Percentiles rank a stretch among this genome's conserved stretches.
These are phyloP conservation scores for Baronia brevicornis DNA, from an alignment of 2,888 invertebrate genomes.

Conservation along the genomic window DNA sequence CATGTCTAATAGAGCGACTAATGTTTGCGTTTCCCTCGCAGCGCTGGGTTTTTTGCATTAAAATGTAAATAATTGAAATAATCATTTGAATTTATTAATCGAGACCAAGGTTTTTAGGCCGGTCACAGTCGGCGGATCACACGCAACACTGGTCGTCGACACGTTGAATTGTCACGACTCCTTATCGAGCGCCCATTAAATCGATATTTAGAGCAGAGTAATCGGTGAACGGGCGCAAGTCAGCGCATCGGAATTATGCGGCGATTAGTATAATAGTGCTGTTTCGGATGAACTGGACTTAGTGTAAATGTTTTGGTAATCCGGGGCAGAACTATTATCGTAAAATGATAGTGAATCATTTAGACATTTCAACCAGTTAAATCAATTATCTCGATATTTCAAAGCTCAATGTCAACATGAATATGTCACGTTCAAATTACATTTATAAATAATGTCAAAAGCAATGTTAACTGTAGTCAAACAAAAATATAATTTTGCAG, in stretches of 20 bases:
- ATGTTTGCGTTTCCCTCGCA: constrained; percentile 6
- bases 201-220: constrained; percentile 34
- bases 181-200: constrained; percentile 27
- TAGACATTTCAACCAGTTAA: no score
- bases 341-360: no score
- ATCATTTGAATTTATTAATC: constrained; percentile 8
- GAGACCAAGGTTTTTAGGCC: constrained; percentile 12
- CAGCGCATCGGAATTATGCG: constrained; percentile 13
- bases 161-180: constrained; percentile 11
- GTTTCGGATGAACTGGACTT: no score
- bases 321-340: no score
- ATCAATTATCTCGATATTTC: no score
- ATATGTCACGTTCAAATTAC: no score
- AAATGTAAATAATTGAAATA: constrained; percentile 5
- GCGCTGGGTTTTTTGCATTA: constrained; percentile 10
- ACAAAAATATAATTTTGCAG: no score
- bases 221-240: constrained; percentile 20
- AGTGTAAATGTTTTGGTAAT: no score
- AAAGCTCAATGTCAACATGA: no score
- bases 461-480: no score
- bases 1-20: constrained; percentile 1
- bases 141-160: constrained; percentile 11
- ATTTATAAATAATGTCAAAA: no score
- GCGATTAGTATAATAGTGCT: no score
- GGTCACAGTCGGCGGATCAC: constrained; percentile 10